Evolutionary conservation across 2,888 invertebrate genomes (phyloP), one percentile per base, ranked within the genome.

Genomic region (Disparrhopalites patrizii): DNA sequence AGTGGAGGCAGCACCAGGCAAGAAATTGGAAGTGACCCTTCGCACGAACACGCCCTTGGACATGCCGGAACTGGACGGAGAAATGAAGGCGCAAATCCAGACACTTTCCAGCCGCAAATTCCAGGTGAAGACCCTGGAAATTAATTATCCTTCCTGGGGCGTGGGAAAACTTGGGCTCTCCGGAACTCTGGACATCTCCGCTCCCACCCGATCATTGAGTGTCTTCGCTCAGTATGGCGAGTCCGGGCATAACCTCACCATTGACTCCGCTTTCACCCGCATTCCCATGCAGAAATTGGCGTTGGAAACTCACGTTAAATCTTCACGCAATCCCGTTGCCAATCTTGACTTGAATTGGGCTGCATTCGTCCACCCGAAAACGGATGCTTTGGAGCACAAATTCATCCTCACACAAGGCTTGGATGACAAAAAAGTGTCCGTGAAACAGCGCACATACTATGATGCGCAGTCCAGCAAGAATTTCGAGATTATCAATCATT

Each of bases 381-480:
- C 30, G 18, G 51, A 57, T 57, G 52, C 36, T 36, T n/a, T 55
- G n/a, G 38, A 20, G 15, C 30, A 63, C 43, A 63, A 47, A 4
- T 23, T 73, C 61, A 36, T 68, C 76, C 76, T 67, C 78, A 18
- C 78, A 79, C n/a, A 83, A 84, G 70, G 55, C 5, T 8, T 31
- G 1, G 27, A 2, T 2, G 31, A 33, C 8, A 25, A 61, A 3
- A 31, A 51, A 88, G 76, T 87, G 87, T 0, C 79, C 81, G 0
- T 88, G 73, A 80, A 85, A 10, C 81, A 82, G 13, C 83, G 84
- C 36, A 79, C 83, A 43, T 79, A 79, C 13, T 56, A 55, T 28
- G 33, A 43, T 23, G 27, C 25, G 13, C 65, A 68, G 20, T 71
- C 73, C 4, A 56, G 25, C 7, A 70, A 67, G 33, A 66, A 73